These are phyloP conservation scores for Sprattus sprattus DNA, from an alignment of 2,113 vertebrate species.

Conservation along the genomic window DNA sequence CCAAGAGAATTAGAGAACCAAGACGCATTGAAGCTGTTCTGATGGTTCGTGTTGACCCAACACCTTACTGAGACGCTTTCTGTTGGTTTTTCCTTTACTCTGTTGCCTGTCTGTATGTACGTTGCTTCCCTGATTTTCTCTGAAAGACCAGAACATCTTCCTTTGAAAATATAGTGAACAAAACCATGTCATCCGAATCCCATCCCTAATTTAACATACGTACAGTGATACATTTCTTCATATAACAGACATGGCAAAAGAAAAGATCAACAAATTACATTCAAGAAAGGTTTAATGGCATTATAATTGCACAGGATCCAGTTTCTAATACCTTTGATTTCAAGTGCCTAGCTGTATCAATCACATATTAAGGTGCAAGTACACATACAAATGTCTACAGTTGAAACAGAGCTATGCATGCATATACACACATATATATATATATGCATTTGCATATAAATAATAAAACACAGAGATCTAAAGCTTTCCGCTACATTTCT, in stretches of 20 bases:
- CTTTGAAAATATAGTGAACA: no score
- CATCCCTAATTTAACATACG: background rate
- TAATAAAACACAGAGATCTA: background rate
- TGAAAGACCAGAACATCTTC: no score
- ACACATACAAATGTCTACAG: conserved; percentile 28
- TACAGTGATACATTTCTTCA: background rate
- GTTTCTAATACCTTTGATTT: background rate
- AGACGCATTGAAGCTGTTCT: no score
- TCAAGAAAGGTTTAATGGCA: conserved; percentile 10
- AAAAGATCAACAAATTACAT: background rate
- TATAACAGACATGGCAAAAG: background rate
- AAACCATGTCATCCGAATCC: no score
- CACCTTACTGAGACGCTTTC: no score
- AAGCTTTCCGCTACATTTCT: background rate
- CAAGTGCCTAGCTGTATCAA: conserved; percentile 28
- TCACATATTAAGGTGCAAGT: conserved; percentile 46
- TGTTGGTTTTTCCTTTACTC: no score
- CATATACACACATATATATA: conserved; percentile 35
- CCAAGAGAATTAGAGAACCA: no score
- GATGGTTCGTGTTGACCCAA: no score
- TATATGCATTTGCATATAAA: conserved; percentile 38
- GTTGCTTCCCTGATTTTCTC: no score
- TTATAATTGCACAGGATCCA: background rate
- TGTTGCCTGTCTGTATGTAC: no score
- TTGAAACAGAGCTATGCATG: conserved; percentile 40